Base-by-base conservation (phyloP, 2,113 vertebrate species). In the Lycaon pictus region DNA sequence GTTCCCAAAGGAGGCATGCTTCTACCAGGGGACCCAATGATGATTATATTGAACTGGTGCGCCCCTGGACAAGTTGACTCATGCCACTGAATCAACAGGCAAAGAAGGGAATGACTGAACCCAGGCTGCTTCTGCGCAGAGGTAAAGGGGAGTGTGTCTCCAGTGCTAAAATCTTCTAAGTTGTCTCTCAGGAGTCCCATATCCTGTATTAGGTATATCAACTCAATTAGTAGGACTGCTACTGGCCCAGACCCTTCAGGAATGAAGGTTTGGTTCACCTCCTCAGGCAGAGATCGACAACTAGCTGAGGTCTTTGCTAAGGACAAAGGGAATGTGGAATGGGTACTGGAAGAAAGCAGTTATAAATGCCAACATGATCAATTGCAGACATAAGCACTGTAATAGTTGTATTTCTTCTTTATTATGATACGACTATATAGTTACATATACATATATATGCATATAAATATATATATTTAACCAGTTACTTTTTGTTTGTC, bases 401-500 rank as follows among this genome's bases (percentile, higher is more conserved):
- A 72, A 71, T 65, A 43, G 62, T 79, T 76, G 7, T n/a, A 43
- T 77, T 83, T 92, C 22, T 55, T 87, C 11, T 20, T 88, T n/a
- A 72, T 58, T 88, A 55, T 94, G 90, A 55, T 85, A 60, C 15
- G 16, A 69, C 74, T 43, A 35, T 82, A 17, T 89, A 53, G 32
- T n/a, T n/a, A 69, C 13, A 86, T 23, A 72, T 86, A 25, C n/a
- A 77, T 56, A 56, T 43, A 43, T 29, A 55, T 67, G 22, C 58
- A 37, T 55, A 29, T 81, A 63, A 27, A 23, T 11, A 11, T 88
- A 85, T 83, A 65, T 71, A 16, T 69, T 76, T 90, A 74, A n/a
- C 32, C 37, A 87, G 67, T 71, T 90, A 90, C 48, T 72, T 97
- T 97, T 84, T 84, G 55, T 60, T 89, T 96, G 11, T 11, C 43